Conservation (phyloP, 2,888 invertebrate species). For the Holacanthella duospinosa region DNA sequence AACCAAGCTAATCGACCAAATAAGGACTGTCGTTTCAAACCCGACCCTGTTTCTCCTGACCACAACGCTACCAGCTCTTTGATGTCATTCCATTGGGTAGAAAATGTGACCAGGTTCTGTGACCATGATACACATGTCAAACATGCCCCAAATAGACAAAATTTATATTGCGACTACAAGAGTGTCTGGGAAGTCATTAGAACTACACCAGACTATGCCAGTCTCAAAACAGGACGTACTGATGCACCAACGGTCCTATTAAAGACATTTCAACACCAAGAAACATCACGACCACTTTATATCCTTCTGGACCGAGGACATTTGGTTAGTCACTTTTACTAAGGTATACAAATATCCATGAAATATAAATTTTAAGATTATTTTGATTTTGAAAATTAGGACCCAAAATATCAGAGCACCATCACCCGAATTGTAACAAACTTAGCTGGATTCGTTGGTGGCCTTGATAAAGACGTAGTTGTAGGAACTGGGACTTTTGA, state of each 20-base stretch:
- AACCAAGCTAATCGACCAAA: constrained; percentile 10
- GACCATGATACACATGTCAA: constrained; percentile 52
- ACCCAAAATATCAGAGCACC: too few relatives aligned
- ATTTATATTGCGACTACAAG: constrained; percentile 50
- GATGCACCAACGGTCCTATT: too few relatives aligned
- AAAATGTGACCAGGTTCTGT: constrained; percentile 45
- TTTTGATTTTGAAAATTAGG: too few relatives aligned
- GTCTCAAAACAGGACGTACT: background rate
- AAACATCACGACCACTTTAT: background rate
- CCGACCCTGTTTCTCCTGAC: constrained; percentile 8
- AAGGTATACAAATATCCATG: too few relatives aligned
- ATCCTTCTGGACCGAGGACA: background rate
- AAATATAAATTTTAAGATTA: too few relatives aligned
- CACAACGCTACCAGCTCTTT: constrained; percentile 22
- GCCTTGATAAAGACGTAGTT: too few relatives aligned
- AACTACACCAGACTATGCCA: constrained; percentile 19
- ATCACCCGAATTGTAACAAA: too few relatives aligned
- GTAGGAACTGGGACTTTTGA: too few relatives aligned
- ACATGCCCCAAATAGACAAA: constrained; percentile 55
- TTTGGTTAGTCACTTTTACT: too few relatives aligned
- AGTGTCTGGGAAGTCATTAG: constrained; percentile 30
- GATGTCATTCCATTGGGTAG: constrained; percentile 30
- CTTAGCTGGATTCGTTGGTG: too few relatives aligned
- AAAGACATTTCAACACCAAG: too few relatives aligned
- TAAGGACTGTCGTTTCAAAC: constrained; percentile 24